Evolutionary conservation across 1,140 invertebrate species (phyloP), one percentile per base, ranked within the genome.

Genomic region (Polypedilum pembai): DNA sequence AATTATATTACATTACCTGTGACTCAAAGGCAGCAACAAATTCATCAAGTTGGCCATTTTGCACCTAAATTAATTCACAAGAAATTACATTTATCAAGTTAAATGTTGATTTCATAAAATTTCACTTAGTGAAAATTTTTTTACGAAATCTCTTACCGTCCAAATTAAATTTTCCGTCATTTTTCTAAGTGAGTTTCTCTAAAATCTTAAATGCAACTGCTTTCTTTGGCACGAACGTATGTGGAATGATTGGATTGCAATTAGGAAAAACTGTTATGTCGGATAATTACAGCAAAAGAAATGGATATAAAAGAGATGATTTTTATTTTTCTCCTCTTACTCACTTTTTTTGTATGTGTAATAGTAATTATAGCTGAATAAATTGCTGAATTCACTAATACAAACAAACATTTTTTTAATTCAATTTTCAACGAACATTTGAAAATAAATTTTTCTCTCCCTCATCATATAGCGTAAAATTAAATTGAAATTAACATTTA

Each of bases 61-160:
- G 12, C 12, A 56, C 45, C 45, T 56, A 56, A n/a, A 56, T 56
- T 56, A 12, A 56, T 56, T 12, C n/a, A 56, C 45, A 56, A 56
- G 8, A 56, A n/a, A 56, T 15, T 8, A 56, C 0, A 56, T 56
- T 56, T 56, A 33, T 56, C 45, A n/a, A 12, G n/a, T 56, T 56
- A 4, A 15, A 56, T 15, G 45, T 3, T 56, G 45, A 56, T 56
- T 56, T 12, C 12, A 56, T 15, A 56, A 56, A 56, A 45, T 45
- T 45, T 45, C 41, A 12, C 15, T 45, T 33, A 33, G 24, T 5
- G 24, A 33, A 33, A 33, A 33, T 45, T 45, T 45, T 45, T 45
- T 77, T 63, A 81, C 80, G 74, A 33, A 33, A 33, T 3, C 24
- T 33, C 66, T 1, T 69, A 24, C 66, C 7, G 24, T 24, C 18